A percentile compares a stretch with the other conserved stretches of the same genome.
phyloP scores from a whole-genome alignment of 1,140 invertebrate genomes.

The Melitaea cinxia region DNA sequence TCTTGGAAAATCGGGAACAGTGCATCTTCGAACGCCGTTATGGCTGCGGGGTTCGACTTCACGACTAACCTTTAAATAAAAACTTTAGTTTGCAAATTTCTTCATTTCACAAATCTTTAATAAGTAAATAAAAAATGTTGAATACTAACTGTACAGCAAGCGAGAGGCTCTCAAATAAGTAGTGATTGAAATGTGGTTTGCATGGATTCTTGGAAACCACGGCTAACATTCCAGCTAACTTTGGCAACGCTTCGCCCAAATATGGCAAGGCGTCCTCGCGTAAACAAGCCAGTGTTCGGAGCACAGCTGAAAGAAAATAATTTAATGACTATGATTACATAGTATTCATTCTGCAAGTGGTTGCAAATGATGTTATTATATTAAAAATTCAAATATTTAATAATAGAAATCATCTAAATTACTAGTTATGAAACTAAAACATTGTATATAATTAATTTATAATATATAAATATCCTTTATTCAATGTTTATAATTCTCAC shows the following conservation, averaged over 20 bases:
- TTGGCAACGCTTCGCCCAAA: conserved; percentile 89
- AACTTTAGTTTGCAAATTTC: too few relatives aligned
- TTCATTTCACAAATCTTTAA: too few relatives aligned
- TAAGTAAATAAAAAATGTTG: background rate
- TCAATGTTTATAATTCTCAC: too few relatives aligned
- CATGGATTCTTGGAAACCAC: conserved; percentile 96
- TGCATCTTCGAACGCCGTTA: conserved; percentile 94
- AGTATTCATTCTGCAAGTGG: too few relatives aligned
- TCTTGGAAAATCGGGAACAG: conserved; percentile 96
- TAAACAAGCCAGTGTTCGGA: conserved; percentile 92
- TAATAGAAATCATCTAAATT: too few relatives aligned
- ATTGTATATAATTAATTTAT: too few relatives aligned
- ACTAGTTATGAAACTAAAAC: too few relatives aligned
- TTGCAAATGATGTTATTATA: too few relatives aligned
- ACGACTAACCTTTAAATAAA: conserved; percentile 88
- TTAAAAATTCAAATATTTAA: too few relatives aligned
- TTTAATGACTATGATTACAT: too few relatives aligned
- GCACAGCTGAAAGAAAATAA: conserved; percentile 86
- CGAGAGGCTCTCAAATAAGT: conserved; percentile 96
- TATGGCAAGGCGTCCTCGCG: conserved; percentile 92
- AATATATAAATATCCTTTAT: too few relatives aligned
- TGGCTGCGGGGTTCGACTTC: conserved; percentile 88
- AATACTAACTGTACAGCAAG: conserved; percentile 89
- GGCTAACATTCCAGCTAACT: conserved; percentile 91
- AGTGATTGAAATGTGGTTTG: conserved; percentile 98